Conservation (phyloP, 1,140 invertebrate species). For the Formica exsecta region DNA sequence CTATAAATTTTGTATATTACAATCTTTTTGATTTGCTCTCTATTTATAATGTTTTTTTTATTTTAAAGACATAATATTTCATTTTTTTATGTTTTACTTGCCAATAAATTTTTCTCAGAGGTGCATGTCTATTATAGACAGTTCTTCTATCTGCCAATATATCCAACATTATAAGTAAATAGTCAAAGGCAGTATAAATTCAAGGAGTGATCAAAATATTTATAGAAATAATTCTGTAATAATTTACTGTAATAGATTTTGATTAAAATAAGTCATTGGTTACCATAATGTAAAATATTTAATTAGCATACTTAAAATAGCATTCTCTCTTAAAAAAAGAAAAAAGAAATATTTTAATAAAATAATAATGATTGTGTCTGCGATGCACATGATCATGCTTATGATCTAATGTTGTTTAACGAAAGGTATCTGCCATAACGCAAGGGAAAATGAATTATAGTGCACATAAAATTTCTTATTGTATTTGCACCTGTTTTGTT, state of each 20-base stretch:
- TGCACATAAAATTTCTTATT: slow-evolving; percentile 58
- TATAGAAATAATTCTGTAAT: slow-evolving; percentile 1
- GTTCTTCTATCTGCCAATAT: neutral
- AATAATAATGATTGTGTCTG: slow-evolving; percentile 55
- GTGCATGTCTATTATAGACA: slow-evolving; percentile 9
- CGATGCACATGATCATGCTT: slow-evolving; percentile 62
- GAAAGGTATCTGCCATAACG: slow-evolving; percentile 67
- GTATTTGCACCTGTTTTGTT: slow-evolving; percentile 69
- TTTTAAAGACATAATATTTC: slow-evolving; percentile 29
- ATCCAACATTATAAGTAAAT: slow-evolving; percentile 16
- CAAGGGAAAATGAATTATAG: slow-evolving; percentile 58
- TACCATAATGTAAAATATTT: slow-evolving; percentile 19
- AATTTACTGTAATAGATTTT: neutral
- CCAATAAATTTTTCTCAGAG: neutral
- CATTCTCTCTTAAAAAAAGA: slow-evolving; percentile 32
- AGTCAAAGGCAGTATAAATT: slow-evolving; percentile 45
- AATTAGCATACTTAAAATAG: slow-evolving; percentile 47
- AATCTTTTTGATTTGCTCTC: slow-evolving; percentile 16
- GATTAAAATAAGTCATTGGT: neutral
- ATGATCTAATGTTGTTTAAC: slow-evolving; percentile 61
- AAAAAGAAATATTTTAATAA: slow-evolving; percentile 18
- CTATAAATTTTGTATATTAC: slow-evolving; percentile 7
- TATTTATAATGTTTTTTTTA: slow-evolving; percentile 25
- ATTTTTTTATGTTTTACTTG: slow-evolving; percentile 27
- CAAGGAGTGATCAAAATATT: slow-evolving; percentile 48